phyloP scores from a whole-genome alignment of 2,113 vertebrate species.

The Atherinomorus stipes region DNA sequence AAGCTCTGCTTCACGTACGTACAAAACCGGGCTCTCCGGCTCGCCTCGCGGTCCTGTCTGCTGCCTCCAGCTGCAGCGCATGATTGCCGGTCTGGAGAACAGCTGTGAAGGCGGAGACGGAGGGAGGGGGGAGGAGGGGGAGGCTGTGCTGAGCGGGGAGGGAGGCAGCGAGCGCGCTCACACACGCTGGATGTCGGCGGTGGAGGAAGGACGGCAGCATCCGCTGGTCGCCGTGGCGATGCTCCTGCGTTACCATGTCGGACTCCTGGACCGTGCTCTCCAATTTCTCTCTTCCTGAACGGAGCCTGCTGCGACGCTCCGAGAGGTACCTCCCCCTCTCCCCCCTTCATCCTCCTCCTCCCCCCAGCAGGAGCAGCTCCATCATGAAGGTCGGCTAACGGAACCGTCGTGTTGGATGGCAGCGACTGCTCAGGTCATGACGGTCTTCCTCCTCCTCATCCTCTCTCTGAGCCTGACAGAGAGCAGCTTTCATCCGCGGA shows the following conservation, averaged over 20 bases:
- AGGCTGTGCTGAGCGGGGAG: slow-evolving; percentile 25
- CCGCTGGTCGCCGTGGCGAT: slow-evolving; percentile 17
- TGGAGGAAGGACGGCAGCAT: slow-evolving; percentile 61
- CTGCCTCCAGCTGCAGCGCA: too few species aligned
- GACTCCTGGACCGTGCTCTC: slow-evolving; percentile 91
- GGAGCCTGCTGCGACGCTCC: slow-evolving; percentile 90
- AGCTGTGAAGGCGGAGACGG: slow-evolving; percentile 2
- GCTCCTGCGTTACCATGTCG: slow-evolving; percentile 85
- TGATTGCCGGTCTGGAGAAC: too few species aligned
- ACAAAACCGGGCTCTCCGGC: too few species aligned
- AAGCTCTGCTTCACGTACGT: too few species aligned
- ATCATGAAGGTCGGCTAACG: slow-evolving; percentile 51
- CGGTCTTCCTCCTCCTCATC: neutral
- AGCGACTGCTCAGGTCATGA: too few species aligned
- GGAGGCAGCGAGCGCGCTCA: slow-evolving; percentile 1
- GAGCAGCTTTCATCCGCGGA: slow-evolving; percentile 50
- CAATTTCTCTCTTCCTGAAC: slow-evolving; percentile 91
- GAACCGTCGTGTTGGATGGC: too few species aligned
- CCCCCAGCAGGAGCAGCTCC: slow-evolving; percentile 49
- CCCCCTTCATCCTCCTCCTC: slow-evolving; percentile 7
- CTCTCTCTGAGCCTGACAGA: slow-evolving; percentile 18
- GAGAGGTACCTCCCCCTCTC: slow-evolving; percentile 82
- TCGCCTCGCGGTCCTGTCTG: too few species aligned
- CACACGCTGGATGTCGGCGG: slow-evolving; percentile 14
- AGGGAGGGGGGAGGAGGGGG: neutral